Evolutionary conservation across 2,113 vertebrate genomes (phyloP), one percentile per base, ranked within the genome.

Genomic region (Hyla sarda): DNA sequence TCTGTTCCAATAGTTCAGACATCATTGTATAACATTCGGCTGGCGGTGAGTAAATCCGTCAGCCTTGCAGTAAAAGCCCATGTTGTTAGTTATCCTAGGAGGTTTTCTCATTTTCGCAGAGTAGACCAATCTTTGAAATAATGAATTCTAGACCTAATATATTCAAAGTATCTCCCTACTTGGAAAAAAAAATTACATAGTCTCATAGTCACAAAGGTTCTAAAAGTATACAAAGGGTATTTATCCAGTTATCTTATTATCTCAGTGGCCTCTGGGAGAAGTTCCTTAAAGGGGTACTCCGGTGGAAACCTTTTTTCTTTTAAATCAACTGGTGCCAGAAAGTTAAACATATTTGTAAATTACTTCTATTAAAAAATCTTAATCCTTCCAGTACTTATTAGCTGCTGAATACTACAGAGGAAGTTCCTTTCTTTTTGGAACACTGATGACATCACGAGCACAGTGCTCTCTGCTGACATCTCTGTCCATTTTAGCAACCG

Each of bases 1-100:
- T 81, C 78, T 19, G 13, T 81, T 28, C 78, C 78, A 4, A 54
- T 52, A 47, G 74, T 52, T 19, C 47, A 19, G 74, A 54, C 74
- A 4, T 47, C n/a, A 30, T 76, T 76, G 74, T 76, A 9, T 50
- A 76, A 50, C 13, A 50, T 23, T 77, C 25, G 7, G 16, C 50
- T 52, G 25, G 48, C 48, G 9, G 28, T 32, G 74, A 77, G 25
- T 52, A 30, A 52, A 32, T 54, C 48, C 25, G 17, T 25, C 72
- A 14, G 72, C 41, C 41, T 8, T 73, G n/a, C 21, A 5, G 7
- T 69, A 69, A 69, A 10, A 37, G 65, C 32, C 32, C 16, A 11
- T 23, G 62, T 32, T 17, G 32, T 41, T 37, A 41, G 67, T 11
- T 69, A 19, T 69, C 30, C 10, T 17, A 23, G 67, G 28, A 21